These are phyloP conservation scores for Amphibalanus amphitrite DNA, from an alignment of 1,140 invertebrate species.

Conservation along the genomic window DNA sequence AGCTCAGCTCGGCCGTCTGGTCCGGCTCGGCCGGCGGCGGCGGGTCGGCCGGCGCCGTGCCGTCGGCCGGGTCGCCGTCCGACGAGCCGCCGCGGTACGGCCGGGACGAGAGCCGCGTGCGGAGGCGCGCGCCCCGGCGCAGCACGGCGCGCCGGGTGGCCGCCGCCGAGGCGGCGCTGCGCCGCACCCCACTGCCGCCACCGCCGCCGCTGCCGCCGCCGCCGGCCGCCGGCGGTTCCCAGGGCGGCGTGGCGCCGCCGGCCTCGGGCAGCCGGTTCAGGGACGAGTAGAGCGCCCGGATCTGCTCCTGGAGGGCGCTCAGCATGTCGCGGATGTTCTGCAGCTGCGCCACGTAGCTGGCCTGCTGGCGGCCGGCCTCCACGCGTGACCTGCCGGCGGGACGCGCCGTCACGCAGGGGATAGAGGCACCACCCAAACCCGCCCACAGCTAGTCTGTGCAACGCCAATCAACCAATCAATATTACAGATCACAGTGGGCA, in stretches of 20 bases:
- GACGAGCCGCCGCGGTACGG: not conserved
- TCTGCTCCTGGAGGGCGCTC: conserved; percentile 39
- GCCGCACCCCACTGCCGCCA: no score
- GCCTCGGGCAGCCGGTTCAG: conserved; percentile 8
- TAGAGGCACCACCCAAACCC: no score
- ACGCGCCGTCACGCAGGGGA: no score
- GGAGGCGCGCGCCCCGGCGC: not conserved
- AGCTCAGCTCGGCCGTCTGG: not conserved
- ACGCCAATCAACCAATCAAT: no score
- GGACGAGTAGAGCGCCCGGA: conserved; percentile 32
- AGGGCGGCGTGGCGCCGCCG: no score
- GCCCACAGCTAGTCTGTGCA: no score
- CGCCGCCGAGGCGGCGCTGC: no score
- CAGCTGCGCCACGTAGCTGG: conserved; percentile 27
- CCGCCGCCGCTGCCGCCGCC: no score
- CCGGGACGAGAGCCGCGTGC: no score
- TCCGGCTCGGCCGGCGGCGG: not conserved
- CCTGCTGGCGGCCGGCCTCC: not conserved
- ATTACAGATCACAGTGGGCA: no score
- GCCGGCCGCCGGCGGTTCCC: no score
- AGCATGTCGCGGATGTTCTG: conserved; percentile 42
- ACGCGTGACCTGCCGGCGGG: not conserved
- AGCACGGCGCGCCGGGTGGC: not conserved
- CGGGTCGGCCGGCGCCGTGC: not conserved
- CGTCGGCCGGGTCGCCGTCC: not conserved